Evolutionary conservation across 2,113 vertebrate species (phyloP).

Genomic region (Leucopsar rothschildi): DNA sequence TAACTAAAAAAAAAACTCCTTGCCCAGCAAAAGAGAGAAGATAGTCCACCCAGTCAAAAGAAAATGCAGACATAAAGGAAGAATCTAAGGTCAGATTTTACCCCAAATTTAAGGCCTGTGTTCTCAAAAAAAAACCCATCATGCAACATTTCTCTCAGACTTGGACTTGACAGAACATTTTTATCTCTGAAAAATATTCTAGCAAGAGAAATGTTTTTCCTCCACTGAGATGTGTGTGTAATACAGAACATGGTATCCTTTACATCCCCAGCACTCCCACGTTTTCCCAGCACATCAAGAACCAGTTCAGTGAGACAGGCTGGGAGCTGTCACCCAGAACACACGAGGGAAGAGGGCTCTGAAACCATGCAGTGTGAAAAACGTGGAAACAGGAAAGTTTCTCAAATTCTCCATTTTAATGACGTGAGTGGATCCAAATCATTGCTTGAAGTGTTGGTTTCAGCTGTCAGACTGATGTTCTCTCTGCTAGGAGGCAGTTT

Average conservation of each 20-base stretch:
- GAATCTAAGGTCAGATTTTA: not conserved
- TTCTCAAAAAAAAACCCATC: not conserved
- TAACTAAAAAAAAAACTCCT: not conserved
- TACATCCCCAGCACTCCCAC: not conserved
- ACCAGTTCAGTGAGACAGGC: not conserved
- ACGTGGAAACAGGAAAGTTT: accelerated
- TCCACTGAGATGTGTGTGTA: not conserved
- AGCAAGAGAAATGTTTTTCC: constrained; percentile 27
- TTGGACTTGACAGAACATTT: not conserved
- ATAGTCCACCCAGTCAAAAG: not conserved
- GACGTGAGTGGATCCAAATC: not conserved
- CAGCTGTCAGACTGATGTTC: not conserved
- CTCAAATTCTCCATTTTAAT: not conserved
- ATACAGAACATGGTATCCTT: not conserved
- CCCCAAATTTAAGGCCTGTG: not conserved
- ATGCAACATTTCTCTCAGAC: not conserved
- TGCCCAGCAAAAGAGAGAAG: not conserved
- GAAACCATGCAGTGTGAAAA: not conserved
- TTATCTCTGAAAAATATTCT: not conserved
- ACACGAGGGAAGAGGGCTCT: not conserved
- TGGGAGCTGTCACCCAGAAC: not conserved
- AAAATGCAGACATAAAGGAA: not conserved
- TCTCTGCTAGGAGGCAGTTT: not conserved
- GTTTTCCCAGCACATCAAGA: not conserved
- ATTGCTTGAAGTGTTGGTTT: not conserved